Conservation (phyloP, 2,888 invertebrate species). For the Eupithecia subumbrata region DNA sequence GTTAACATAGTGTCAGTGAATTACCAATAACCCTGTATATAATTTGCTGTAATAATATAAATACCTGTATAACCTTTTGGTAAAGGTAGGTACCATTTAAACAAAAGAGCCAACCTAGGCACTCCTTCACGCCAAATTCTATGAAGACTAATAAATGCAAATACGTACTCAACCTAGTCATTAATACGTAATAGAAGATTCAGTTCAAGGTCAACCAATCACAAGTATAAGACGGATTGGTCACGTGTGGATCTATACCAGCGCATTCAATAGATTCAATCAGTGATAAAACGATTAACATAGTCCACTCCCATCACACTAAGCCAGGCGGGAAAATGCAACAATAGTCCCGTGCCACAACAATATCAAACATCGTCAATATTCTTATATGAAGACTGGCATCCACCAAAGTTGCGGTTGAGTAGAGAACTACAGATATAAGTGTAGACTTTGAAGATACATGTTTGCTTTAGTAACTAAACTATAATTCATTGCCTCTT, state of each 20-base stretch:
- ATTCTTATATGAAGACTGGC: slow-evolving; percentile 72
- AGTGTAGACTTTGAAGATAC: neutral
- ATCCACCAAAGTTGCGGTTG: slow-evolving; percentile 7
- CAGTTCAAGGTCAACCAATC: slow-evolving; percentile 7
- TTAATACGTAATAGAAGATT: neutral
- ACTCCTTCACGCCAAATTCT: no score
- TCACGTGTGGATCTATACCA: slow-evolving; percentile 46
- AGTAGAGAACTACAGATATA: neutral
- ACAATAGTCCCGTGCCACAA: slow-evolving; percentile 76
- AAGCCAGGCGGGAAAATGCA: slow-evolving; percentile 68
- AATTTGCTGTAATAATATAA: no score
- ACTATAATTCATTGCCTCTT: no score
- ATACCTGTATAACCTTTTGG: no score
- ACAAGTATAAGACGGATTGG: neutral
- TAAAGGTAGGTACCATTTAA: no score
- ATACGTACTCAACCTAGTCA: neutral
- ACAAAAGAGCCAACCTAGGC: no score
- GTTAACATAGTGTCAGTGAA: no score
- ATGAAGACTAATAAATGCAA: neutral
- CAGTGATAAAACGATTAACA: slow-evolving; percentile 74
- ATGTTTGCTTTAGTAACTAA: neutral
- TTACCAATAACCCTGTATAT: no score
- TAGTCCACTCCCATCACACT: slow-evolving; percentile 81
- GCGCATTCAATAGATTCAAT: slow-evolving; percentile 71
- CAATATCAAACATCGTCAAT: slow-evolving; percentile 82